Conservation (phyloP, 2,113 vertebrate species). For the Scytalopus superciliaris region DNA sequence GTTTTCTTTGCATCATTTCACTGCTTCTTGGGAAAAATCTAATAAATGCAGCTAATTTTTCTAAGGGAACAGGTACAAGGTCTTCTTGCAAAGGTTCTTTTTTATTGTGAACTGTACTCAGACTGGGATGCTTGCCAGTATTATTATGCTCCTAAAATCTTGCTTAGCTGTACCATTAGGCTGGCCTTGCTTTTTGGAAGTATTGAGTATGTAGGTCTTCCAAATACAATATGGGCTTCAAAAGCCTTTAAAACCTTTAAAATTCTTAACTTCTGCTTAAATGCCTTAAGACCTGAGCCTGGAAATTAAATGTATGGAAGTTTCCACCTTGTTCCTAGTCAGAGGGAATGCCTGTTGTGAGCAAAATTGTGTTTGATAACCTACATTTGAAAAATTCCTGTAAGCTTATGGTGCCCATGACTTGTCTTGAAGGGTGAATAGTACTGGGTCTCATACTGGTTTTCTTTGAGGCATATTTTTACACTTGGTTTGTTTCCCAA, state of each 20-base stretch:
- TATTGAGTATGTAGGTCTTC: background rate
- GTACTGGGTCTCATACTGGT: background rate
- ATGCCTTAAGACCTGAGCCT: background rate
- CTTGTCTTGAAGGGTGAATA: background rate
- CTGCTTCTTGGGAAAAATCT: background rate
- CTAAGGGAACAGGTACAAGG: background rate
- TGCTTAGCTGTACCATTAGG: background rate
- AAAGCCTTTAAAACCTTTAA: background rate
- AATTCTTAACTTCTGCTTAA: background rate
- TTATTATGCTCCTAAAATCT: background rate
- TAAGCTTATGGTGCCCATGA: background rate
- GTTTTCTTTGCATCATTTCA: background rate
- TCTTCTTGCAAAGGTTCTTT: background rate
- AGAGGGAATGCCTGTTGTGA: background rate
- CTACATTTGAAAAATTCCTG: background rate
- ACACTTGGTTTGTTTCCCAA: constrained; percentile 16
- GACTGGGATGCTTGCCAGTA: background rate
- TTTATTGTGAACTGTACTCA: background rate
- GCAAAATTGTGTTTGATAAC: background rate
- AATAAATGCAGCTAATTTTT: background rate
- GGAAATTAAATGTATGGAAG: background rate
- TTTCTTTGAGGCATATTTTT: constrained; percentile 28
- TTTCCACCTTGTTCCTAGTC: background rate
- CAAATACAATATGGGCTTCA: background rate
- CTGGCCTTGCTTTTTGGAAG: background rate